Percentiles rank a stretch among this genome's conserved stretches.
Evolutionary conservation across 2,113 vertebrate species (phyloP).

Genomic region (Felis chaus): DNA sequence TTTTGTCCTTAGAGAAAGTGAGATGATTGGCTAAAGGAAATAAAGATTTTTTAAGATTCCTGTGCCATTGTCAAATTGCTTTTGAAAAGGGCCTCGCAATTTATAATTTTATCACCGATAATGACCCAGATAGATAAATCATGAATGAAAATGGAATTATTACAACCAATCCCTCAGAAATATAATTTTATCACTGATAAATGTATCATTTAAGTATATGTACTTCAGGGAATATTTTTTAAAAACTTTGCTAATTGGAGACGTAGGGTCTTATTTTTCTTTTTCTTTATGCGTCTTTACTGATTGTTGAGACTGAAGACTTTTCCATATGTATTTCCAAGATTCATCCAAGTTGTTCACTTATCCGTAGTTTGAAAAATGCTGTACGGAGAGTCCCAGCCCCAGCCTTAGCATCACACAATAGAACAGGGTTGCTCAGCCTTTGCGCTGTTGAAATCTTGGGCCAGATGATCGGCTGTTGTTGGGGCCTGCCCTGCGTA

Average conservation of each 20-base stretch:
- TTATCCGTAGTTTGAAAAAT: background rate
- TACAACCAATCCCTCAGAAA: no score
- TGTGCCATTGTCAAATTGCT: background rate
- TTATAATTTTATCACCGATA: background rate
- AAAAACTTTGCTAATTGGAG: background rate
- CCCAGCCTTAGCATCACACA: background rate
- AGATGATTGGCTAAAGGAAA: background rate
- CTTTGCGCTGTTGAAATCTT: background rate
- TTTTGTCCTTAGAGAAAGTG: constrained; percentile 8
- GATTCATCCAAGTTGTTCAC: background rate
- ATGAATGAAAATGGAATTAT: no score
- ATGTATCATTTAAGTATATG: background rate
- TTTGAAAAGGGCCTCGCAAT: background rate
- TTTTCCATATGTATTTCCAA: background rate
- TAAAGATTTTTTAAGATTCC: background rate
- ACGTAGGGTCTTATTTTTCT: background rate
- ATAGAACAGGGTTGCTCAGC: background rate
- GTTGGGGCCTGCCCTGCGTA: background rate
- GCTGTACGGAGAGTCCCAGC: background rate
- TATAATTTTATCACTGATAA: background rate
- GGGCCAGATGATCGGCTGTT: background rate
- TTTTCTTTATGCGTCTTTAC: background rate
- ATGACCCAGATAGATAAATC: background rate
- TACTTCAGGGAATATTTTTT: background rate
- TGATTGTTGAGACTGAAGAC: background rate